These are phyloP conservation scores for Fragum fragum DNA, from an alignment of 2,888 invertebrate genomes.

Conservation along the genomic window DNA sequence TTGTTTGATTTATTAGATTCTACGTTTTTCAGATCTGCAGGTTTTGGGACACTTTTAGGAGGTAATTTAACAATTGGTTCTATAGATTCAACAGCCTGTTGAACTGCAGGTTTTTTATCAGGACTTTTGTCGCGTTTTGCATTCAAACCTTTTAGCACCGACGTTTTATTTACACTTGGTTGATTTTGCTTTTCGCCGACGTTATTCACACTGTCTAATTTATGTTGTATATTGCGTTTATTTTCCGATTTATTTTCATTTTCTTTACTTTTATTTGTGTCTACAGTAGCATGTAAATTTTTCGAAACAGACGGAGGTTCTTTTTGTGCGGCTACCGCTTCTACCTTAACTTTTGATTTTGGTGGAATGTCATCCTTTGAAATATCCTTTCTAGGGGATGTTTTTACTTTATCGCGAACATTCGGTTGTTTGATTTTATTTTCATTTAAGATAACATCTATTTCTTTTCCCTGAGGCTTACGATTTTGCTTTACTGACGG, in stretches of 20 bases:
- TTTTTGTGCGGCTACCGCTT: background rate
- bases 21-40: conserved; percentile 1
- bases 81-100: background rate
- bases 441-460: background rate
- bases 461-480: background rate
- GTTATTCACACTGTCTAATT: background rate
- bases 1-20: conserved; percentile 1
- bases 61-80: background rate
- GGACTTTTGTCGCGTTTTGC: conserved; percentile 27
- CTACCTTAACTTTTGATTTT: background rate
- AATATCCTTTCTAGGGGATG: background rate
- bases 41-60: conserved; percentile 5
- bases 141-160: conserved; percentile 51
- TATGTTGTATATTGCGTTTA: background rate
- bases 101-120: background rate
- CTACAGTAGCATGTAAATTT: too few relatives aligned
- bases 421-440: background rate
- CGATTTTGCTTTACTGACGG: background rate
- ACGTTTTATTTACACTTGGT: conserved; percentile 21
- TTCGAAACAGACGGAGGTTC: background rate
- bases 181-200: conserved; percentile 30
- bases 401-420: background rate
- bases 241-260: background rate
- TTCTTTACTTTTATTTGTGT: background rate
- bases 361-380: background rate